Evolutionary conservation across 2,797 vertebrate genomes (phyloP).

Genomic region (Tenualosa ilisha): DNA sequence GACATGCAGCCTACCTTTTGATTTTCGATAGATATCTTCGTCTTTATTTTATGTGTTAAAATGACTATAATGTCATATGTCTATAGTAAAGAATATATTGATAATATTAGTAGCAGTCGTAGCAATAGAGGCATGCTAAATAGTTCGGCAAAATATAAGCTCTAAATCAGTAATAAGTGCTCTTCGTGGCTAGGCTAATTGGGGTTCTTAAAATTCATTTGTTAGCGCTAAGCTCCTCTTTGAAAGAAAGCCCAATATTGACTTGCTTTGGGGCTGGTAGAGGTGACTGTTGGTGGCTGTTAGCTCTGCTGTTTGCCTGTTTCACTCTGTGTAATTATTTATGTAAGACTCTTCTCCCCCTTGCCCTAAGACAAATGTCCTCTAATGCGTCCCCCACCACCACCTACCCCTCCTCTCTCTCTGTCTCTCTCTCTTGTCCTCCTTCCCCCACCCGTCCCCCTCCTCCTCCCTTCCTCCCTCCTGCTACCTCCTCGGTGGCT

Average conservation of each 20-base stretch:
- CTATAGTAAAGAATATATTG: neutral
- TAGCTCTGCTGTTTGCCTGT: conserved; percentile 17
- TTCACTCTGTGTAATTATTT: conserved; percentile 63
- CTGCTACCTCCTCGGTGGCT: neutral
- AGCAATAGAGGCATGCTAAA: neutral
- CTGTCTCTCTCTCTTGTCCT: conserved; percentile 36
- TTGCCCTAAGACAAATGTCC: conserved; percentile 59
- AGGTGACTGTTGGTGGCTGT: neutral
- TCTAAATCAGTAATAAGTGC: neutral
- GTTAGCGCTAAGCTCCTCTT: neutral
- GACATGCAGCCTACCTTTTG: too few species aligned
- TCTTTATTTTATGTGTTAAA: too few species aligned
- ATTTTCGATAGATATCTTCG: too few species aligned
- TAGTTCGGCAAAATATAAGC: neutral
- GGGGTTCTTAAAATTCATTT: neutral
- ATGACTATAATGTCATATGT: neutral
- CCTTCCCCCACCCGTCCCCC: conserved; percentile 29
- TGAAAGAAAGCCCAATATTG: neutral
- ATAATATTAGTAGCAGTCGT: neutral
- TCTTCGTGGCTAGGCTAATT: neutral
- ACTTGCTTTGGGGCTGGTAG: neutral
- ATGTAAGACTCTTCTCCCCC: conserved; percentile 51
- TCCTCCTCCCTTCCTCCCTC: conserved; percentile 45
- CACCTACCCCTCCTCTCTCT: conserved; percentile 19
- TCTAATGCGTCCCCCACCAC: conserved; percentile 53